These are phyloP conservation scores for Vombatus ursinus DNA, from an alignment of 2,113 vertebrate species.

Conservation along the genomic window DNA sequence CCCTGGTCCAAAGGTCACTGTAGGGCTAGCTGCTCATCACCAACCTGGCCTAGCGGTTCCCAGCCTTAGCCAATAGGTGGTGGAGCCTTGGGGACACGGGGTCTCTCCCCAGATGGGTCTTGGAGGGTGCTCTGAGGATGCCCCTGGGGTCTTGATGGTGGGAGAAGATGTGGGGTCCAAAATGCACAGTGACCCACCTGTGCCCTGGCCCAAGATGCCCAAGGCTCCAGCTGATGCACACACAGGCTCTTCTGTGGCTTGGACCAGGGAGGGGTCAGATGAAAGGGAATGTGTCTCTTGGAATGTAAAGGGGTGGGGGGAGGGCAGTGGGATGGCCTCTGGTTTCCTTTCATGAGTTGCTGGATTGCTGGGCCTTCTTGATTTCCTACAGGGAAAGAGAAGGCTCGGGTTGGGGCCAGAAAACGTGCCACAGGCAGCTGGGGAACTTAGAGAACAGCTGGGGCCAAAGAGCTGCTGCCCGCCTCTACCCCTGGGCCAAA, in stretches of 20 bases:
- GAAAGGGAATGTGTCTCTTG: slow-evolving; percentile 71
- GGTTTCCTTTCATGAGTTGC: slow-evolving; percentile 79
- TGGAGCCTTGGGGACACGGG: neutral
- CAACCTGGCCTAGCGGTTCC: neutral
- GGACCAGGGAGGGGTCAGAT: slow-evolving; percentile 3
- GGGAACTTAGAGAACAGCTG: neutral
- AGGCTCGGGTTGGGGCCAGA: neutral
- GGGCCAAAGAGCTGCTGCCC: neutral
- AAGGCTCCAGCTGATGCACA: neutral
- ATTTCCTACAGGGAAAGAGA: slow-evolving; percentile 88
- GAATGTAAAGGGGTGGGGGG: neutral
- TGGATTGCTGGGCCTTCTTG: slow-evolving; percentile 83
- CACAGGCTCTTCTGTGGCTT: neutral
- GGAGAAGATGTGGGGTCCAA: neutral
- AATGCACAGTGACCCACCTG: neutral
- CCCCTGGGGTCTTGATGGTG: neutral
- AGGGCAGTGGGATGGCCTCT: slow-evolving; percentile 55
- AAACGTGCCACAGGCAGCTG: neutral
- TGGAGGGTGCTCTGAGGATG: neutral
- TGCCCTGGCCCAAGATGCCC: neutral
- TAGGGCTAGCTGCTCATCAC: neutral
- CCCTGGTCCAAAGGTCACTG: neutral
- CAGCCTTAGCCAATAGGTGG: neutral
- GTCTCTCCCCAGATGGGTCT: neutral
- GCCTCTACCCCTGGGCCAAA: neutral